Evolutionary conservation across 2,888 invertebrate genomes (phyloP), one percentile per base, ranked within the genome.

Genomic region (Exocentrus adspersus): DNA sequence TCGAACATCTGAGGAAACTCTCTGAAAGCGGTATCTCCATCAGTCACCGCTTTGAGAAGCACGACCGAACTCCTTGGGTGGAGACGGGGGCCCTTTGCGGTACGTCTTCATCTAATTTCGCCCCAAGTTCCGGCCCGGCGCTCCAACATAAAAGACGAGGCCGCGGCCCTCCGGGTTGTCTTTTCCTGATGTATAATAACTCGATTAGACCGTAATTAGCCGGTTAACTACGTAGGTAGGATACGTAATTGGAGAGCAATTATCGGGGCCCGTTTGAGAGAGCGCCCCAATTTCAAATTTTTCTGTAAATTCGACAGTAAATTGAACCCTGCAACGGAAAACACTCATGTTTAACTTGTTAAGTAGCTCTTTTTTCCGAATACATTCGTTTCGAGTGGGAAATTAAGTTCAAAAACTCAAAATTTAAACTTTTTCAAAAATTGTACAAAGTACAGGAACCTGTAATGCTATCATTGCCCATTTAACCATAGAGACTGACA

Each of bases 91-190:
- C 53, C 60, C 60, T 60, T 60, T 60, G 53, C 28, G 62, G 19
- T n/a, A n/a, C 42, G 46, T 57, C 57, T 57, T 57, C 43, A 57
- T 57, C 57, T 65, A 68, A 68, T 65, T 68, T 65, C 63, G 37
- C 51, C 52, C 64, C 46, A 58, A 68, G 65, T 65, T 68, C 58
- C 56, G 61, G 57, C 48, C 65, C 65, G 45, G 61, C 58, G 37
- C 37, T 53, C 62, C n/a, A n/a, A 68, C 68, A 68, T 68, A 64
- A 68, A 65, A 68, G 68, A 68, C 68, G 62, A 58, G 48, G 43
- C 30, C 43, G 56, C n/a, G n/a, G n/a, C 64, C 68, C 68, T 64
- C 57, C 59, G 58, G 64, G 65, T 62, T 59, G 59, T 65, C 65
- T 68, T 65, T 65, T 58, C 59, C 42, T 64, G 51, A 59, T 61